These are phyloP conservation scores for Tenualosa thibaudeaui DNA, from an alignment of 2,797 vertebrate species.

Conservation along the genomic window DNA sequence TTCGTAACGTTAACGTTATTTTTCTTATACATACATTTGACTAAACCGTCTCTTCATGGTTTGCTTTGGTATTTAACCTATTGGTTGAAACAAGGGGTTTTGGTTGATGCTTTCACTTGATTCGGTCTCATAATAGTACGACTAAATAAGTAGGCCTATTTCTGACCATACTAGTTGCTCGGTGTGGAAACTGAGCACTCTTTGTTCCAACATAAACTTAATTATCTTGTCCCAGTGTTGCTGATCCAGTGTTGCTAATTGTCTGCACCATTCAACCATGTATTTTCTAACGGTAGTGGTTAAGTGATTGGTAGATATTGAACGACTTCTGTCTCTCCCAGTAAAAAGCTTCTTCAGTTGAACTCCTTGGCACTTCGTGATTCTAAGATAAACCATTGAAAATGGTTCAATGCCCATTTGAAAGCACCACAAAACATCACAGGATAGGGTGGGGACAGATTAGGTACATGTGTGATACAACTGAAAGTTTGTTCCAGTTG, in stretches of 20 bases:
- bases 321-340: no score
- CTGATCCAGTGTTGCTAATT: no score
- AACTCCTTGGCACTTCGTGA: background rate
- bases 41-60: background rate
- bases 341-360: no score
- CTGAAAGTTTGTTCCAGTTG: background rate
- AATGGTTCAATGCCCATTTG: background rate
- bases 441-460: background rate
- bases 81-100: background rate
- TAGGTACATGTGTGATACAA: background rate
- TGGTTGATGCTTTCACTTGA: background rate
- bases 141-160: no score
- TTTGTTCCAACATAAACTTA: no score
- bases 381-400: background rate
- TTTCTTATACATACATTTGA: background rate
- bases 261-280: no score
- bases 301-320: no score
- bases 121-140: background rate
- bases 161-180: no score
- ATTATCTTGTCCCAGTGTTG: no score
- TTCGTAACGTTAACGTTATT: background rate
- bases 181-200: no score
- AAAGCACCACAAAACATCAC: no score
- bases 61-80: background rate
- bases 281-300: no score